Conservation (phyloP, 2,888 invertebrate genomes). For the Dromius quadrimaculatus region DNA sequence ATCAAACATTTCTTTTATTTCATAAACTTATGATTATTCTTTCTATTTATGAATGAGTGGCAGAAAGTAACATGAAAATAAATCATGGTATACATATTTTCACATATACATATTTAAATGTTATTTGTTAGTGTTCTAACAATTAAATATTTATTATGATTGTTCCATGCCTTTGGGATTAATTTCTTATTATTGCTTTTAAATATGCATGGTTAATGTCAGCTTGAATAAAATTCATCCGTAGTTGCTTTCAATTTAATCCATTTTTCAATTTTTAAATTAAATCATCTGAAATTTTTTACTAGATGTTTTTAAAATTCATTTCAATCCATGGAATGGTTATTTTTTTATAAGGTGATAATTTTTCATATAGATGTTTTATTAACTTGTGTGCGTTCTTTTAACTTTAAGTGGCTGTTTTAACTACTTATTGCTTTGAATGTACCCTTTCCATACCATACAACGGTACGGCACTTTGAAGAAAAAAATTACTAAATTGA, state of each 20-base stretch:
- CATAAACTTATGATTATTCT: too few relatives aligned
- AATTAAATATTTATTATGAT: slow-evolving; percentile 16
- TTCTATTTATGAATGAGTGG: too few relatives aligned
- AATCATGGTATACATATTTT: too few relatives aligned
- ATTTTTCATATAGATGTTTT: slow-evolving; percentile 30
- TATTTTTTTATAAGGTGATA: slow-evolving; percentile 5
- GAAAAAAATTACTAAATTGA: slow-evolving; percentile 10
- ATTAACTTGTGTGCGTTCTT: slow-evolving; percentile 44
- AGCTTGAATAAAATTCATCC: slow-evolving; percentile 45
- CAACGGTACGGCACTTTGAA: slow-evolving; percentile 65
- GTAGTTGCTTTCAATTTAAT: slow-evolving; percentile 39
- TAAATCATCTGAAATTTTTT: neutral
- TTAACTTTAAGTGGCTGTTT: slow-evolving; percentile 49
- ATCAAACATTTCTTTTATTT: too few relatives aligned
- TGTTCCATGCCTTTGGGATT: slow-evolving; percentile 51
- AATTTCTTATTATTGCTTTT: slow-evolving; percentile 47
- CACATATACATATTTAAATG: slow-evolving; percentile 1
- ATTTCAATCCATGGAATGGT: slow-evolving; percentile 10
- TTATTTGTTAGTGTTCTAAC: slow-evolving; percentile 38
- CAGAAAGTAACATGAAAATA: too few relatives aligned
- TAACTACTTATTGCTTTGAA: slow-evolving; percentile 52
- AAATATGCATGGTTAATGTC: slow-evolving; percentile 48
- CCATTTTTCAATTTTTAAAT: neutral
- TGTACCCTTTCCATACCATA: slow-evolving; percentile 45
- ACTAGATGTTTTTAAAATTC: slow-evolving; percentile 1